A percentile compares a stretch with the other conserved stretches of the same genome.
Evolutionary conservation across 2,888 invertebrate species (phyloP).

Genomic region (Pammene fasciana): DNA sequence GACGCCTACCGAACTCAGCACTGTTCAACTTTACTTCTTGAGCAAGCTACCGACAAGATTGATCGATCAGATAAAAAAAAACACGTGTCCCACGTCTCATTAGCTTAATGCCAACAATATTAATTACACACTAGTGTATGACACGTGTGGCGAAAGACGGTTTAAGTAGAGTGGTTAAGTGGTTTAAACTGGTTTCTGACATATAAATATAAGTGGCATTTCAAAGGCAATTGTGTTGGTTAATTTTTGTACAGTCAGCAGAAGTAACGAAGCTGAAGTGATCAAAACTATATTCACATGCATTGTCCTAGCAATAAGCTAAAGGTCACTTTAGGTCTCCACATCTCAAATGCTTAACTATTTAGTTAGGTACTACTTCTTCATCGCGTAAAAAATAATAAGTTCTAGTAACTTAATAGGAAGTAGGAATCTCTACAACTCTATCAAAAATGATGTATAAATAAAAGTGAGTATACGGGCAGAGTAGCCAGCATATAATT

Average conservation of each 20-base stretch:
- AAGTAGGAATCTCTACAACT: too few species aligned
- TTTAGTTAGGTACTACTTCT: too few species aligned
- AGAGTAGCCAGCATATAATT: too few species aligned
- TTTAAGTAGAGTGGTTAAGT: not conserved
- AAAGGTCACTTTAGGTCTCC: too few species aligned
- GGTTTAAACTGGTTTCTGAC: not conserved
- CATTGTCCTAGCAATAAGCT: too few species aligned
- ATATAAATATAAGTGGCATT: not conserved
- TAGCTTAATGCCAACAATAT: slow-evolving; percentile 29
- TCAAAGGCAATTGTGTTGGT: not conserved
- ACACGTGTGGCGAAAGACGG: slow-evolving; percentile 9
- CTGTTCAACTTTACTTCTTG: not conserved
- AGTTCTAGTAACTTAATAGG: too few species aligned
- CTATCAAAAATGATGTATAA: too few species aligned
- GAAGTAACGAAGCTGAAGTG: too few species aligned
- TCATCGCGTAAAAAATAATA: too few species aligned
- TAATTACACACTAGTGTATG: not conserved
- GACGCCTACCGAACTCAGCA: too few species aligned
- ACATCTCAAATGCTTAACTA: too few species aligned
- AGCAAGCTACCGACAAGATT: slow-evolving; percentile 34
- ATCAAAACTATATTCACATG: not conserved
- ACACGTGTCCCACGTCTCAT: slow-evolving; percentile 41
- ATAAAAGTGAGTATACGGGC: too few species aligned
- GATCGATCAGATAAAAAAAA: slow-evolving; percentile 40
- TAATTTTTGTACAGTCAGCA: not conserved